Conservation (phyloP, 2,113 vertebrate species). For the Tor tambroides region DNA sequence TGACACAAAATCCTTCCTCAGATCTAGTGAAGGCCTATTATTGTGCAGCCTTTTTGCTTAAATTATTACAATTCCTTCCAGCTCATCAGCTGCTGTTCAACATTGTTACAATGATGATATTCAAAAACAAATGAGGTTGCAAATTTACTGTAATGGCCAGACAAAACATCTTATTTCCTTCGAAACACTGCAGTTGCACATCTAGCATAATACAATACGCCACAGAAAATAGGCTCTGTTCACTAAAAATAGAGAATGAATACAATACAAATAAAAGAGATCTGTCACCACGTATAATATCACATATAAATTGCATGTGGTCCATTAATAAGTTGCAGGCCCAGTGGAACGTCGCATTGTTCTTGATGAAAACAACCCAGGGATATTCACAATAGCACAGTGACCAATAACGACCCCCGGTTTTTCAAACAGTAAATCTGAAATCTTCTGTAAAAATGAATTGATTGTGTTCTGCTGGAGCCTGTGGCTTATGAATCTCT, state of each 20-base stretch:
- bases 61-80: neutral
- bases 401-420: neutral
- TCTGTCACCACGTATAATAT: constrained; percentile 3
- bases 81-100: neutral
- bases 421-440: neutral
- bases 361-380: neutral
- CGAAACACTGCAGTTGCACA: neutral
- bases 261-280: constrained; percentile 9
- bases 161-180: constrained; percentile 12
- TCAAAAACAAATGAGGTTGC: constrained; percentile 19
- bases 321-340: constrained; percentile 12
- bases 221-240: neutral
- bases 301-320: constrained; percentile 20
- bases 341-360: neutral
- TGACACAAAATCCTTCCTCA: neutral
- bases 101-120: neutral
- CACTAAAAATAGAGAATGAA: neutral
- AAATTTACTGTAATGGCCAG: constrained; percentile 8
- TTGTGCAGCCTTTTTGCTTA: neutral
- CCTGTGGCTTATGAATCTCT: neutral
- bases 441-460: constrained; percentile 1
- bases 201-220: neutral
- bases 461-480: neutral
- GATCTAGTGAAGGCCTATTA: neutral
- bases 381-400: constrained; percentile 7